These are phyloP conservation scores for Ridgeia piscesae DNA, from an alignment of 1,140 invertebrate species.

Conservation along the genomic window DNA sequence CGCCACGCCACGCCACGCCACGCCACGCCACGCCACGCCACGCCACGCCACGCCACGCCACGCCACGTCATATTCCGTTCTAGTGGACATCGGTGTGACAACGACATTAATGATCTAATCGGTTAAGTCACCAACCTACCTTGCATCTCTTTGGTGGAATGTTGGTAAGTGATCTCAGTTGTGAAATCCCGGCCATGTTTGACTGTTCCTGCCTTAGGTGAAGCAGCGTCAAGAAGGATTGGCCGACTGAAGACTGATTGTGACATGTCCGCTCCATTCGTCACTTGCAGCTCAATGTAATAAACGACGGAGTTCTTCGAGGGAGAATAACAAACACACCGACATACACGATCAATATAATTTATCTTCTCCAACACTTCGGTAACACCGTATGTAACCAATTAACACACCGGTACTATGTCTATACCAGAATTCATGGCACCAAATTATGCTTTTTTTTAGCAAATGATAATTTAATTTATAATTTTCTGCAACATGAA, in stretches of 20 bases:
- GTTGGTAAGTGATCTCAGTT: background rate
- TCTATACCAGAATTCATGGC: too few relatives aligned
- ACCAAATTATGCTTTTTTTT: too few relatives aligned
- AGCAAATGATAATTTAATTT: too few relatives aligned
- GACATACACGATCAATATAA: background rate
- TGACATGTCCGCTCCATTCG: background rate
- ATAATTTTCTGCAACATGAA: too few relatives aligned
- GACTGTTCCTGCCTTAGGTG: background rate
- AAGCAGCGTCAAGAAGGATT: background rate
- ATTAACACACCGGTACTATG: background rate
- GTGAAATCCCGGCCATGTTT: background rate
- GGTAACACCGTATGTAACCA: background rate
- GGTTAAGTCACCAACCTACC: background rate
- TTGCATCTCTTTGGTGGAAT: background rate
- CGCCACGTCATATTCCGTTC: background rate
- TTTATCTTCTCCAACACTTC: background rate
- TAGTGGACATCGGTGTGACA: background rate
- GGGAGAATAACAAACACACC: background rate
- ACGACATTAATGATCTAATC: background rate
- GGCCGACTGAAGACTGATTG: background rate
- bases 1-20: too few relatives aligned
- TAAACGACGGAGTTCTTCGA: background rate
- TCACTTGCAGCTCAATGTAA: background rate
- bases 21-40: too few relatives aligned
- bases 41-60: too few relatives aligned